A percentile compares a stretch with the other conserved stretches of the same genome.
phyloP scores from a whole-genome alignment of 1,140 invertebrate genomes.

The Leptopilina clavipes region DNA sequence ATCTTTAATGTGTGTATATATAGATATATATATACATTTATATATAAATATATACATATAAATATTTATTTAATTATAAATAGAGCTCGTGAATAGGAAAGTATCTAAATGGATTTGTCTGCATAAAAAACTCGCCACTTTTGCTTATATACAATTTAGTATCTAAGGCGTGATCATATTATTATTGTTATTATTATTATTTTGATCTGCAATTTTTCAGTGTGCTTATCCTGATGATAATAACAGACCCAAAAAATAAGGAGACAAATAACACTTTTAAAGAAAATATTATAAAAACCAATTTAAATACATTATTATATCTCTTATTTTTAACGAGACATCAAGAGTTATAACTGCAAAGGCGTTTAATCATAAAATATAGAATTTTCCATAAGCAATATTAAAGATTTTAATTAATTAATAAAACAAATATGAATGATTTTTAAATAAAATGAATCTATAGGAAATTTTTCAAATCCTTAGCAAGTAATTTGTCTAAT shows the following conservation, averaged over 20 bases:
- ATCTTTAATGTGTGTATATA: conserved; percentile 35
- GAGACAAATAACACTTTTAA: not conserved
- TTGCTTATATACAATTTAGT: conserved; percentile 25
- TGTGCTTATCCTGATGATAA: conserved; percentile 58
- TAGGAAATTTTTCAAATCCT: no score
- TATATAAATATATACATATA: conserved; percentile 8
- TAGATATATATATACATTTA: conserved; percentile 33
- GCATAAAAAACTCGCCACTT: conserved; percentile 28
- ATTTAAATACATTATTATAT: no score
- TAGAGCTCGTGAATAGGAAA: conserved; percentile 42
- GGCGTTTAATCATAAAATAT: no score
- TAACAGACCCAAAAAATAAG: conserved; percentile 38
- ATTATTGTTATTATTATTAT: not conserved
- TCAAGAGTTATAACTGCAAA: no score
- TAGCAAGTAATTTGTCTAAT: no score
- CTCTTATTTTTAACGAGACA: no score
- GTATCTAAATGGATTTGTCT: conserved; percentile 39
- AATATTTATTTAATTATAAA: conserved; percentile 48
- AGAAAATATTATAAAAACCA: not conserved
- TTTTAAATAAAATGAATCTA: no score
- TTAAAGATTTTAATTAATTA: no score
- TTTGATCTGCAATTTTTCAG: conserved; percentile 58
- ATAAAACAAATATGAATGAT: no score
- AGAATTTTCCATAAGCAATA: no score
- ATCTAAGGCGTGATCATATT: conserved; percentile 35